Evolutionary conservation across 2,797 vertebrate species (phyloP), one percentile per base, ranked within the genome.

Genomic region (Melanotaenia maccullochi): DNA sequence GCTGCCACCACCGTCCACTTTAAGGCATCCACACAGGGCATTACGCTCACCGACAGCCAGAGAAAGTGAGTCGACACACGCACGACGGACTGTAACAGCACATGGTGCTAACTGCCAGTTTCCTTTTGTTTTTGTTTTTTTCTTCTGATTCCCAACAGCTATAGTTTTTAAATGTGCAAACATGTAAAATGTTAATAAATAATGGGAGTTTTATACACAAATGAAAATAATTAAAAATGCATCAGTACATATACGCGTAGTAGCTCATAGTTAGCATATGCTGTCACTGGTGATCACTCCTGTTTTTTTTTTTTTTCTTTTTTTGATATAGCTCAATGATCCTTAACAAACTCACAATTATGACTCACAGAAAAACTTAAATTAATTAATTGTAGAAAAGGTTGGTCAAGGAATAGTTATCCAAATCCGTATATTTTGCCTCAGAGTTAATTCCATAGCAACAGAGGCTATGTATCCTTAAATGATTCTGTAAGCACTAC

Each of bases 11-110:
- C 96, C 0, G 97, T 99, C 81, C 96, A 99, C 91, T 99, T 98
- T 93, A 99, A 98, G 87, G 97, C 98, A 85, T 98, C 97, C 0
- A 85, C 95, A 3, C 97, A 99, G 92, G 98, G 98, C 89, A 96
- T 99, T 92, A 99, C 97, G 58, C 94, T 99, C 87, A 99, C 98
- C 0, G 98, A 99, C 96, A 99, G 97, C 90, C 97, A 98, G 93
- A 97, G 97, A 80, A 99, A 97, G 97, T 99, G 93, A 96, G 97
- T 87, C 14, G 6, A 42, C 52, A 40, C 6, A 11, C 13, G 9
- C 40, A 44, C n/a, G n/a, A 20, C 2, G 13, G 11, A 47, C 12
- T 2, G 18, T 11, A 40, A 49, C 59, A 8, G 40, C 33, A 16
- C 35, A 30, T 3, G 1, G 7, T 32, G 9, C 5, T 13, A 9